phyloP scores from a whole-genome alignment of 2,888 invertebrate genomes.

The Terebella lapidaria region DNA sequence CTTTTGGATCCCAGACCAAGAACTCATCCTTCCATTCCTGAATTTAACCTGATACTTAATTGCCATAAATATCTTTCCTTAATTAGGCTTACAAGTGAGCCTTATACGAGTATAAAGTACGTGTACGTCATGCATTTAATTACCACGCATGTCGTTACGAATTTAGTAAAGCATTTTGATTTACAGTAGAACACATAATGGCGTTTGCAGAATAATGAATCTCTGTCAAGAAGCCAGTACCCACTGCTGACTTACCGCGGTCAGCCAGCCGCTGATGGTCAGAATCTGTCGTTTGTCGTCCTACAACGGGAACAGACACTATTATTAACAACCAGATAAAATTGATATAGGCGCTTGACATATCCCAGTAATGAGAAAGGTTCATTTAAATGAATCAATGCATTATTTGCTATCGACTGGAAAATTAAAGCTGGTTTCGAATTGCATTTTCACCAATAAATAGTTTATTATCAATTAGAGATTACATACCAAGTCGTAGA shows the following conservation, averaged over 20 bases:
- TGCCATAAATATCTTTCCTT: not conserved
- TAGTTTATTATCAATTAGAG: not conserved
- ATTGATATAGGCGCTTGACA: too few species aligned
- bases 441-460: not conserved
- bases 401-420: not conserved
- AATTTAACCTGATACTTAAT: not conserved
- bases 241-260: constrained; percentile 13
- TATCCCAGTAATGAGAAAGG: not conserved
- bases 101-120: too few species aligned
- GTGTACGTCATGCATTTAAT: too few species aligned
- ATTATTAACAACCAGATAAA: too few species aligned
- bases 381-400: not conserved
- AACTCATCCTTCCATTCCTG: constrained; percentile 22
- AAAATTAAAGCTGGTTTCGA: not conserved
- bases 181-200: too few species aligned
- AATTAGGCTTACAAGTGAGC: too few species aligned
- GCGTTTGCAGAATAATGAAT: too few species aligned
- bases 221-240: too few species aligned
- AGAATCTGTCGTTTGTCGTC: constrained; percentile 20
- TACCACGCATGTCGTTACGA: too few species aligned
- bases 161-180: too few species aligned
- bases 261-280: constrained; percentile 22
- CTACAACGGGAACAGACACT: constrained; percentile 6
- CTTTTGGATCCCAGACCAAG: constrained; percentile 13
- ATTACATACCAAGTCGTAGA: constrained; percentile 20